These are phyloP conservation scores for Nymphalis c-album DNA, from an alignment of 2,888 invertebrate species.

Conservation along the genomic window DNA sequence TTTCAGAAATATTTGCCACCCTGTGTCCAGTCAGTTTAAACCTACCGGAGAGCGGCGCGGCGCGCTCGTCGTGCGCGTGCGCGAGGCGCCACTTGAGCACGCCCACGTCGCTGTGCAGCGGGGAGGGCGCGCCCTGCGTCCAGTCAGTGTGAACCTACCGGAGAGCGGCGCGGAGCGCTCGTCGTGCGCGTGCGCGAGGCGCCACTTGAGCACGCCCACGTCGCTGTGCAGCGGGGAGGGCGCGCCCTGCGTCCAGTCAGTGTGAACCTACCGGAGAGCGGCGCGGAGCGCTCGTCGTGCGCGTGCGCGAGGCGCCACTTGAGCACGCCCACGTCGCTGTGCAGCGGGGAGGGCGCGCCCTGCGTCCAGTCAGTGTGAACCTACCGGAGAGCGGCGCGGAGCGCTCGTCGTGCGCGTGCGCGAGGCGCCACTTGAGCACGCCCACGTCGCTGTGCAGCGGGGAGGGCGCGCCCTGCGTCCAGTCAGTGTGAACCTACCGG, in stretches of 20 bases:
- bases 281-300: conserved; percentile 71
- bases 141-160: too few species aligned
- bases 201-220: conserved; percentile 98
- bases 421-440: conserved; percentile 95
- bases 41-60: conserved; percentile 92
- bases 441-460: conserved; percentile 98
- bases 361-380: too few species aligned
- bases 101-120: conserved; percentile 96
- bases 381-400: conserved; percentile 92
- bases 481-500: too few species aligned
- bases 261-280: conserved; percentile 95
- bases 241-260: conserved; percentile 84
- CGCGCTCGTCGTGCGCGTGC: conserved; percentile 71
- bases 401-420: conserved; percentile 60
- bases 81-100: conserved; percentile 95
- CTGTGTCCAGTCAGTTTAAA: too few species aligned
- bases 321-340: conserved; percentile 97
- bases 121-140: conserved; percentile 92
- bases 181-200: conserved; percentile 76
- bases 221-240: conserved; percentile 98
- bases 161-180: conserved; percentile 86
- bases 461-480: conserved; percentile 90
- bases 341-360: conserved; percentile 93
- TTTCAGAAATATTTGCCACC: too few species aligned
- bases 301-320: conserved; percentile 91